phyloP scores from a whole-genome alignment of 2,113 vertebrate genomes.

The Cisticola juncidis region DNA sequence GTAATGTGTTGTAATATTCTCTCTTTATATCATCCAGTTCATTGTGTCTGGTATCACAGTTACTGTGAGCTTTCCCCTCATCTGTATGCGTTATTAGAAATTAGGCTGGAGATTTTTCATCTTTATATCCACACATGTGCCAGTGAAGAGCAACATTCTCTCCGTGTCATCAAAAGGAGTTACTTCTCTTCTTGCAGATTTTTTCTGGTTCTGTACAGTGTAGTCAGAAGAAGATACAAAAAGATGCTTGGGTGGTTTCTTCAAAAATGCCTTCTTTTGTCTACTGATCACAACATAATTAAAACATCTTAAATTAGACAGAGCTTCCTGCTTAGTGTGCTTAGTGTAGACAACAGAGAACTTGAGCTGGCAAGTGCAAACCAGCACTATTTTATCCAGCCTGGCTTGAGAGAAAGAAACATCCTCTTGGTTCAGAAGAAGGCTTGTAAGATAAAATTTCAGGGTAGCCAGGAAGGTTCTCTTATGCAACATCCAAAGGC shows the following conservation, averaged over 20 bases:
- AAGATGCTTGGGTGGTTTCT: not conserved
- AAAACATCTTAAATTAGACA: not conserved
- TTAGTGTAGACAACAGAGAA: not conserved
- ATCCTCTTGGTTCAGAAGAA: not conserved
- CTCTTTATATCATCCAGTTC: accelerated
- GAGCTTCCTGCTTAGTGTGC: not conserved
- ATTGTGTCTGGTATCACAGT: not conserved
- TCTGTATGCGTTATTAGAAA: not conserved
- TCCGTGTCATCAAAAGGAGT: accelerated
- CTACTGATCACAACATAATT: not conserved
- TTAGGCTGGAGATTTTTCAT: not conserved
- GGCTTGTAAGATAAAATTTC: not conserved
- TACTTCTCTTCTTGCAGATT: not conserved
- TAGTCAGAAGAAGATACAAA: not conserved
- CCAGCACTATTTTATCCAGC: not conserved
- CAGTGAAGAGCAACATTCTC: not conserved
- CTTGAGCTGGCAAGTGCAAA: not conserved
- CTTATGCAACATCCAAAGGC: not conserved
- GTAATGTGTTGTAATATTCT: not conserved
- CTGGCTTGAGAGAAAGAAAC: not conserved
- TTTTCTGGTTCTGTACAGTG: not conserved
- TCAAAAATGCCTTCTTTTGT: not conserved
- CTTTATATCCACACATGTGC: accelerated
- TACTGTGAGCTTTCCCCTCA: not conserved
- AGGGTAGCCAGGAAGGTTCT: not conserved